These are phyloP conservation scores for Gopherus evgoodei DNA, from an alignment of 2,113 vertebrate genomes.

Conservation along the genomic window DNA sequence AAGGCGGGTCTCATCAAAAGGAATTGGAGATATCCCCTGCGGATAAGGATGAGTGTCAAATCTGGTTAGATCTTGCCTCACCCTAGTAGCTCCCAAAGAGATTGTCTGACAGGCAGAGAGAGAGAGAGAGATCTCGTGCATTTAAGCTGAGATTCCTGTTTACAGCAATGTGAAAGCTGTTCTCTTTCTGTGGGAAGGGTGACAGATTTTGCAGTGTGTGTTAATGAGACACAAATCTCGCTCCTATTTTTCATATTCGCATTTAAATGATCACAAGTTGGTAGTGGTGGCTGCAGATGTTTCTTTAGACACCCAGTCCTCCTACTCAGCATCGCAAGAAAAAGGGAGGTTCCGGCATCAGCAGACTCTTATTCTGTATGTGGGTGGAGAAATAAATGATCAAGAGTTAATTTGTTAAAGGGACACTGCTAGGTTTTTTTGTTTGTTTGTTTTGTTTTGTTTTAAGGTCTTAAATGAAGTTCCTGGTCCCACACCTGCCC, in stretches of 20 bases:
- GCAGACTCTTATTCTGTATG: background rate
- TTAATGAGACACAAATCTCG: background rate
- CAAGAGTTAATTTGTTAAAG: background rate
- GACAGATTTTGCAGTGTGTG: background rate
- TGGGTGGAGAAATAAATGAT: slow-evolving; percentile 1
- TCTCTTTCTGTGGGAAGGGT: background rate
- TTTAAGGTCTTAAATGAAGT: background rate
- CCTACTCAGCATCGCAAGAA: slow-evolving; percentile 28
- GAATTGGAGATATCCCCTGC: background rate
- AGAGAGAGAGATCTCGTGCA: background rate
- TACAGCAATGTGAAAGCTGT: background rate
- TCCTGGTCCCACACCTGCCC: background rate
- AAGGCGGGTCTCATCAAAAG: background rate
- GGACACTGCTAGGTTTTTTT: background rate
- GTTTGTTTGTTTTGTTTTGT: too few relatives aligned
- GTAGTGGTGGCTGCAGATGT: slow-evolving; percentile 37
- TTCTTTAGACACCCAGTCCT: slow-evolving; percentile 58
- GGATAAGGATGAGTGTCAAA: background rate
- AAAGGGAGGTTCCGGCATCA: background rate
- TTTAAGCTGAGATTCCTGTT: background rate
- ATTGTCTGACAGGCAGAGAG: background rate
- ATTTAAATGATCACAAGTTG: slow-evolving; percentile 9
- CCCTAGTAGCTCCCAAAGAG: background rate
- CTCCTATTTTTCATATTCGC: background rate
- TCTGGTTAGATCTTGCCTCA: background rate